phyloP scores from a whole-genome alignment of 2,888 invertebrate species.

The Eustalomyia histrio region DNA sequence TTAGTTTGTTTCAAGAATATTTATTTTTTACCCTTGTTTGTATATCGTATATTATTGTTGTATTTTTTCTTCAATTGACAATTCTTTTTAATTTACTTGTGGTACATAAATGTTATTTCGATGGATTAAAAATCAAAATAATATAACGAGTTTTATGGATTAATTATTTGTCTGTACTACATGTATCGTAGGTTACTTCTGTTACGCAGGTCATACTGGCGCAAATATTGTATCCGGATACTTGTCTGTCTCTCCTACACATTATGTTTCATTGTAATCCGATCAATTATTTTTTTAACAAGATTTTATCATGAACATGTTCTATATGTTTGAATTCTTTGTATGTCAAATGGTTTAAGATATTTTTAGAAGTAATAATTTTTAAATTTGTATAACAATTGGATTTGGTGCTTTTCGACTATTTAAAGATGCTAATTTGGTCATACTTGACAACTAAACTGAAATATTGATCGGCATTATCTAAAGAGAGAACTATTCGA shows the following conservation, averaged over 20 bases:
- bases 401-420: too few species aligned
- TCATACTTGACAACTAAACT: too few species aligned
- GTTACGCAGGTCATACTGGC: background rate
- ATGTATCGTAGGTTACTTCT: background rate
- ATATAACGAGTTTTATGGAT: constrained; percentile 30
- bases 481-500: too few species aligned
- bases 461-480: too few species aligned
- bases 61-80: constrained; percentile 1
- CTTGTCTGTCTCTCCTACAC: constrained; percentile 7
- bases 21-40: background rate
- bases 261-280: constrained; percentile 16
- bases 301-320: constrained; percentile 1
- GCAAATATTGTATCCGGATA: constrained; percentile 26
- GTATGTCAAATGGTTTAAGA: too few species aligned
- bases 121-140: background rate
- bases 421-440: too few species aligned
- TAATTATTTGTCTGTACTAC: constrained; percentile 9
- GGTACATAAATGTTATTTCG: background rate
- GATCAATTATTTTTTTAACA: constrained; percentile 14
- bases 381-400: too few species aligned
- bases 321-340: too few species aligned
- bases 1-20: constrained; percentile 1
- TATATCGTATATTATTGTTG: background rate
- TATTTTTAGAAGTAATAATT: too few species aligned
- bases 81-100: background rate